Evolutionary conservation across 1,140 invertebrate genomes (phyloP).

Genomic region (Dendroctonus ponderosae): DNA sequence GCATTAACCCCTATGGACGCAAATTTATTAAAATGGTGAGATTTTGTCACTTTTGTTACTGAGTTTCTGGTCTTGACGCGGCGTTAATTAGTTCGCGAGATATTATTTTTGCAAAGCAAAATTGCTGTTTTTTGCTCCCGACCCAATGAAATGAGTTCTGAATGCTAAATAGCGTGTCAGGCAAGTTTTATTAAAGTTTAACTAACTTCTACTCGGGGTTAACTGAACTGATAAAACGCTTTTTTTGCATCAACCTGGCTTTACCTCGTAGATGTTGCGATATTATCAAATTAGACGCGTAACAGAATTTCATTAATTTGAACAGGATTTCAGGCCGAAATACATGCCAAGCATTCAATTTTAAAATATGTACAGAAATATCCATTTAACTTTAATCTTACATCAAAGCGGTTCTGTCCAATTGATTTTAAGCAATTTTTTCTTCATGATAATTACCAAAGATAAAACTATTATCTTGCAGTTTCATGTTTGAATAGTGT

Average conservation of each 20-base stretch:
- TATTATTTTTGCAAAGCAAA: slow-evolving; percentile 23
- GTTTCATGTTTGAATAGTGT: neutral
- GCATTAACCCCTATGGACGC: slow-evolving; percentile 4
- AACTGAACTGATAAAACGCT: slow-evolving; percentile 1
- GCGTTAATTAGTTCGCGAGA: slow-evolving; percentile 25
- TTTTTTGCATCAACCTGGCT: too few relatives aligned
- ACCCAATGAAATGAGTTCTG: slow-evolving; percentile 21
- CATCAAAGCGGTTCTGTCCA: too few relatives aligned
- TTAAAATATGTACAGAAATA: too few relatives aligned
- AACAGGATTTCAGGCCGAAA: too few relatives aligned
- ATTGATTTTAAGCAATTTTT: too few relatives aligned
- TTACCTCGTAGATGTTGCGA: too few relatives aligned
- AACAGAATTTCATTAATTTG: too few relatives aligned
- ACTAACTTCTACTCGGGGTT: slow-evolving; percentile 12
- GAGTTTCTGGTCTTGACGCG: slow-evolving; percentile 24
- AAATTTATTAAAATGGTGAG: slow-evolving; percentile 21
- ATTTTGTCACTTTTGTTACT: slow-evolving; percentile 27
- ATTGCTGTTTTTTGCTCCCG: slow-evolving; percentile 14
- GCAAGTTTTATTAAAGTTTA: slow-evolving; percentile 21
- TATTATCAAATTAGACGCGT: too few relatives aligned
- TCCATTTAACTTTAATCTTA: too few relatives aligned
- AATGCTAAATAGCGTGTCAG: slow-evolving; percentile 21
- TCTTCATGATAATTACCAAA: too few relatives aligned
- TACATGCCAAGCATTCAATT: too few relatives aligned
- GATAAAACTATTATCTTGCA: neutral